These are phyloP conservation scores for Hirtodrosophila trivittata DNA, from an alignment of 2,888 invertebrate species.

Conservation along the genomic window DNA sequence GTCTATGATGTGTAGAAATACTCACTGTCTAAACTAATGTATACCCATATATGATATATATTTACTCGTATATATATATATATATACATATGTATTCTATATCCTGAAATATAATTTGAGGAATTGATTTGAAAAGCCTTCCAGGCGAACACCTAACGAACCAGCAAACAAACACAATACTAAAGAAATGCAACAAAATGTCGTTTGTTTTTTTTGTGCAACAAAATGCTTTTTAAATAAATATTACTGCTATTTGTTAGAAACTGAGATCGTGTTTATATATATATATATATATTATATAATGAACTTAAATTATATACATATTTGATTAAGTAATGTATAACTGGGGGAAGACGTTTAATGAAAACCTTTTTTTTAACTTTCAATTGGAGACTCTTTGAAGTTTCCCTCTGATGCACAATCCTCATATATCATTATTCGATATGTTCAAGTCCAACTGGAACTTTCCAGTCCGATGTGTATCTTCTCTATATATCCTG, in stretches of 20 bases:
- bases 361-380: no score
- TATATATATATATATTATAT: background rate
- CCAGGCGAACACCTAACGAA: conserved; percentile 30
- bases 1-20: conserved; percentile 49
- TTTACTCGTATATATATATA: conserved; percentile 24
- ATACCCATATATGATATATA: conserved; percentile 22
- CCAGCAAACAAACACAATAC: conserved; percentile 35
- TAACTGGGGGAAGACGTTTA: background rate
- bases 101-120: conserved; percentile 71
- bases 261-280: conserved; percentile 20
- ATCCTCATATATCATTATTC: no score
- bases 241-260: conserved; percentile 69
- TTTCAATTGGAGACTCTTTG: no score
- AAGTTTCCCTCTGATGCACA: no score
- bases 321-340: background rate
- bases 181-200: conserved; percentile 26
- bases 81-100: conserved; percentile 13
- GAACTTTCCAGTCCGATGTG: no score
- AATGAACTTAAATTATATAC: background rate
- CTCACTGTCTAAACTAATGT: conserved; percentile 65
- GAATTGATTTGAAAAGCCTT: conserved; percentile 68
- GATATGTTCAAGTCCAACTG: no score
- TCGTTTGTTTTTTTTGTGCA: conserved; percentile 58
- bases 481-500: no score
- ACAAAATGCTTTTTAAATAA: conserved; percentile 64